Conservation (phyloP, 2,113 vertebrate species). For the Proteles cristata region DNA sequence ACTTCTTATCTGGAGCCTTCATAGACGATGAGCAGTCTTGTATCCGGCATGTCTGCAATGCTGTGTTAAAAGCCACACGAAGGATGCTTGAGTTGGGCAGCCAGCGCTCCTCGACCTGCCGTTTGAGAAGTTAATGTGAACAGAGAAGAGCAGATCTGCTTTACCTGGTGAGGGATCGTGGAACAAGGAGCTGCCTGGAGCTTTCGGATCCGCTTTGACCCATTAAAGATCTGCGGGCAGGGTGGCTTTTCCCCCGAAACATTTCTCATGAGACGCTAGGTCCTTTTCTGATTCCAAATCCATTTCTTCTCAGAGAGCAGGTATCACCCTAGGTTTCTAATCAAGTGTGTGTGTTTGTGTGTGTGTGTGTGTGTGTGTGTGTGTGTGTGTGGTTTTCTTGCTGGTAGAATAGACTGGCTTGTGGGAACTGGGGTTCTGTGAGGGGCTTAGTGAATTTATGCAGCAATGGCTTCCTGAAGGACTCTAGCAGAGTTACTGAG, state of each 20-base stretch:
- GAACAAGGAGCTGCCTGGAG: not conserved
- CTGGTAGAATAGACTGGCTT: not conserved
- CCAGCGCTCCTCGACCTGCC: not conserved
- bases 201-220: not conserved
- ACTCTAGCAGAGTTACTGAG: accelerated
- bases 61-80: not conserved
- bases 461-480: not conserved
- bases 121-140: not conserved
- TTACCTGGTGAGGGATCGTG: not conserved
- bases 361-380: not conserved
- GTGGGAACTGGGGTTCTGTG: not conserved
- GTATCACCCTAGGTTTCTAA: not conserved
- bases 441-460: not conserved
- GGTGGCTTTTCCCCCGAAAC: not conserved
- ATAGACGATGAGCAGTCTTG: not conserved
- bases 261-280: not conserved
- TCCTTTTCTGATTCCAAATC: slow-evolving; percentile 18
- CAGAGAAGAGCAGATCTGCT: not conserved
- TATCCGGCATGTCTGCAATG: not conserved
- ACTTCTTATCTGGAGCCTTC: not conserved
- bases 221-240: not conserved
- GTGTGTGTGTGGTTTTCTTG: not conserved
- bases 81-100: not conserved
- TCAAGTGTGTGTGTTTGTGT: not conserved
- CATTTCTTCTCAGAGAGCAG: not conserved